Evolutionary conservation across 2,797 vertebrate genomes (phyloP).

Genomic region (Cottoperca gobio): DNA sequence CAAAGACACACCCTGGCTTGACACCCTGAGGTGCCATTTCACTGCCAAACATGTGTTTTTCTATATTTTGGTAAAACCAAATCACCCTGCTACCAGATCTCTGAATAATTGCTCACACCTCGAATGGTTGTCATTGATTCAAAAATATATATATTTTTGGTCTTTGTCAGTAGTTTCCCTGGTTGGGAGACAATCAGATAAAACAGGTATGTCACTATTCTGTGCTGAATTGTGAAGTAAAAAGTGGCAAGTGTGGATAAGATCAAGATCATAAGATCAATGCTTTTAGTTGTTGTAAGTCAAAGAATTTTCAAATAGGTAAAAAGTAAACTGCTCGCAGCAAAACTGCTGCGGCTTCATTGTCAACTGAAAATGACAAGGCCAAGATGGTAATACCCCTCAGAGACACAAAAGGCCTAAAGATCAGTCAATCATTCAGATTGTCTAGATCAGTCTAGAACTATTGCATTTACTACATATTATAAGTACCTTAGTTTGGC

Average conservation of each 20-base stretch:
- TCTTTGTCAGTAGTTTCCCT: background rate
- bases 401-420: background rate
- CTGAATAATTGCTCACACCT: background rate
- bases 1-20: background rate
- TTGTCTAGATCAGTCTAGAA: background rate
- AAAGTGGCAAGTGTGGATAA: background rate
- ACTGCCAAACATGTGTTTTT: too few species aligned
- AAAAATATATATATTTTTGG: too few species aligned
- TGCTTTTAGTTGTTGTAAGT: background rate
- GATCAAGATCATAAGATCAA: background rate
- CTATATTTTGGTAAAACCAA: too few species aligned
- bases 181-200: background rate
- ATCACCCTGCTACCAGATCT: background rate
- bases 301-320: background rate
- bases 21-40: too few species aligned
- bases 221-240: background rate
- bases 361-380: background rate
- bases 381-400: too few species aligned
- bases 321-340: background rate
- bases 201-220: background rate
- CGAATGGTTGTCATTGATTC: background rate
- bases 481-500: background rate
- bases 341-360: background rate
- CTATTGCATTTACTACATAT: background rate
- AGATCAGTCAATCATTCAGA: background rate